These are phyloP conservation scores for Cossypha dichroa DNA, from an alignment of 2,797 vertebrate genomes.

Conservation along the genomic window DNA sequence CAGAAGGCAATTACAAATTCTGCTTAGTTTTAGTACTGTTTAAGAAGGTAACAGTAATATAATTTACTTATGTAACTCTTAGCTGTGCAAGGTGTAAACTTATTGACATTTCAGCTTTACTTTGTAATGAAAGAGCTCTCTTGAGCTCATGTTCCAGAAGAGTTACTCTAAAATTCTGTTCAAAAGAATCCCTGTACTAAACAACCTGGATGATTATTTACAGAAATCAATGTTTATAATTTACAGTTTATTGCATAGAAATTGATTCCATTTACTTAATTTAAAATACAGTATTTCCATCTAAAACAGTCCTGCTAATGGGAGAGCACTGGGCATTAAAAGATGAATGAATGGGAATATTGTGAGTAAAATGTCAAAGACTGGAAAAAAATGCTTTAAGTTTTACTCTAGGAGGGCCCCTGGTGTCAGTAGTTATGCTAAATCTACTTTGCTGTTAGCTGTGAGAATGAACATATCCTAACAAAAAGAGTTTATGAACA, in stretches of 20 bases:
- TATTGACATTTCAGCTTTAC: background rate
- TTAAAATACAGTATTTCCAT: background rate
- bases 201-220: background rate
- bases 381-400: background rate
- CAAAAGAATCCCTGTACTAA: background rate
- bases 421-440: background rate
- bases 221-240: background rate
- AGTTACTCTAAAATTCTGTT: background rate
- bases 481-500: background rate
- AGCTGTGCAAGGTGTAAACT: background rate
- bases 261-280: background rate
- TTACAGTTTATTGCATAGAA: background rate
- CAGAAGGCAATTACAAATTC: background rate
- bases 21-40: background rate
- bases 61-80: background rate
- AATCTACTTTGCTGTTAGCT: background rate
- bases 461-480: background rate
- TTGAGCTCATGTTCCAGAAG: background rate
- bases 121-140: background rate
- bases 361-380: background rate
- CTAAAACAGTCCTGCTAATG: background rate
- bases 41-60: background rate
- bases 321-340: background rate
- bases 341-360: background rate
- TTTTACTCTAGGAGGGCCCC: conserved; percentile 5